These are phyloP conservation scores for Macroglossus sobrinus DNA, from an alignment of 2,113 vertebrate species.

Conservation along the genomic window DNA sequence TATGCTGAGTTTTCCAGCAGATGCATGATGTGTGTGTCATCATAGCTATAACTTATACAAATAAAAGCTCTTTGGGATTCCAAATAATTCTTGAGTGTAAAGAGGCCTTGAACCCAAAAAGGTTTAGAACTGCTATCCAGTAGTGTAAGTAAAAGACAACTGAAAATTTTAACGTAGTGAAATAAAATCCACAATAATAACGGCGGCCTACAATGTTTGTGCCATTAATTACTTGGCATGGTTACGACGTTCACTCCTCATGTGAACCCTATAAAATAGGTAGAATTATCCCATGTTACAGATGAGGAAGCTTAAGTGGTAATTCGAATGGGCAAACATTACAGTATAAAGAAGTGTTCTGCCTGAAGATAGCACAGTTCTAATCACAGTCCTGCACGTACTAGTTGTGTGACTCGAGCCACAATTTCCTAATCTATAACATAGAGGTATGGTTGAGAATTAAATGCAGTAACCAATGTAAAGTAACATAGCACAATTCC, in stretches of 20 bases:
- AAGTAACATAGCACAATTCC: background rate
- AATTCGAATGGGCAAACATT: background rate
- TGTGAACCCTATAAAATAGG: background rate
- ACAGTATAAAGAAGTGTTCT: background rate
- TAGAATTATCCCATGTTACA: background rate
- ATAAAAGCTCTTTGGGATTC: background rate
- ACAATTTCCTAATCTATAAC: background rate
- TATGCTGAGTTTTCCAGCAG: background rate
- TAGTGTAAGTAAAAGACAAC: background rate
- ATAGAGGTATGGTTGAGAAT: background rate
- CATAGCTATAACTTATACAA: background rate
- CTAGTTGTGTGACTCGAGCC: background rate
- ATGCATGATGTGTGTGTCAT: background rate
- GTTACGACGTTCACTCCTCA: background rate
- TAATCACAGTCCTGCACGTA: background rate
- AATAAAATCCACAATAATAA: background rate
- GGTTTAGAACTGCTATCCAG: background rate
- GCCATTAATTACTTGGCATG: background rate
- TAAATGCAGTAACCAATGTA: background rate
- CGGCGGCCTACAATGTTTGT: background rate
- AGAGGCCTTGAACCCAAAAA: background rate
- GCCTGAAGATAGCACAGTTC: background rate
- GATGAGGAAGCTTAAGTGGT: background rate
- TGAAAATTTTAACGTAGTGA: background rate
- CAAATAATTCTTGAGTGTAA: background rate